These are phyloP conservation scores for Pygoscelis antarcticus DNA, from an alignment of 2,113 vertebrate species.

Conservation along the genomic window DNA sequence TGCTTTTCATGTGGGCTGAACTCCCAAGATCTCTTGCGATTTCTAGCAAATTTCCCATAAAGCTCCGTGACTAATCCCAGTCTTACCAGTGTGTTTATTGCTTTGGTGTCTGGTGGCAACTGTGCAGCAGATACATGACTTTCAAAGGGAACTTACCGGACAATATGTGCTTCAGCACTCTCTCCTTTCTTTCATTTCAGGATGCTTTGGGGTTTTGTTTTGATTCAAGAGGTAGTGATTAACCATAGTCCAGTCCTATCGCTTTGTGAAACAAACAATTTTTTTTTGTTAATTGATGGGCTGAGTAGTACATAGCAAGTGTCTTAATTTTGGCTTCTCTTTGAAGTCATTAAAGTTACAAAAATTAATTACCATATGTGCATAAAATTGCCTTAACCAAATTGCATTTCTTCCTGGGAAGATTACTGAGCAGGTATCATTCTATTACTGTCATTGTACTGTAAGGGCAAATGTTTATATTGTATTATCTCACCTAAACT, in stretches of 20 bases:
- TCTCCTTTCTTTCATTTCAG: neutral
- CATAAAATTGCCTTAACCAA: neutral
- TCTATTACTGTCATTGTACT: neutral
- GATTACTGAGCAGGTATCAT: neutral
- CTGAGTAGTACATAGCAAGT: constrained; percentile 2
- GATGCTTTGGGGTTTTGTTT: neutral
- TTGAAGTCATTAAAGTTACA: neutral
- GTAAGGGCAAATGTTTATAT: neutral
- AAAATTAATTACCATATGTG: neutral
- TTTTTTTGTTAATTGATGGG: neutral
- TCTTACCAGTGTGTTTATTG: neutral
- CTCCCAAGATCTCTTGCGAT: neutral
- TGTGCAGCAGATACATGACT: neutral
- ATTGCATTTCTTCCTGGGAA: neutral
- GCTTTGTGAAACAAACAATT: neutral
- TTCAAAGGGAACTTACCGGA: neutral
- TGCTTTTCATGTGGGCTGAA: neutral
- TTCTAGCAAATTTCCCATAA: neutral
- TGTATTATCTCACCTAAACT: neutral
- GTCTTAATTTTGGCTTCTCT: constrained; percentile 20
- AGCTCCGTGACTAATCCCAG: neutral
- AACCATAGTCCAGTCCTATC: neutral
- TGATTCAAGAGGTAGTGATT: neutral
- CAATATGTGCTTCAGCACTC: neutral
- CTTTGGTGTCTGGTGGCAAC: neutral